Evolutionary conservation across 2,888 invertebrate species (phyloP).

Genomic region (Chironomus tentans): DNA sequence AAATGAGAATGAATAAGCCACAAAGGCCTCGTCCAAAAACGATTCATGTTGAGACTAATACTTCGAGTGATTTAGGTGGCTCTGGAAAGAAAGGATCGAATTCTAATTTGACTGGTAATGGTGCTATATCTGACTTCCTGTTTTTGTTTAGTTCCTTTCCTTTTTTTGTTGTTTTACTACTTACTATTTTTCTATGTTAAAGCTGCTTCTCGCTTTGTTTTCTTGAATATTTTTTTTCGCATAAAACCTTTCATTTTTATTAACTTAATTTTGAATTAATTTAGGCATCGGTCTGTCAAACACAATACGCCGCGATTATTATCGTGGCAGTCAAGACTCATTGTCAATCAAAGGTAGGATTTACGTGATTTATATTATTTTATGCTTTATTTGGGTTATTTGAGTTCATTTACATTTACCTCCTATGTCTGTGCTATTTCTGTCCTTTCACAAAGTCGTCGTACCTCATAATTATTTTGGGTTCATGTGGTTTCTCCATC

Average conservation of each 20-base stretch:
- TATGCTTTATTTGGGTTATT: no score
- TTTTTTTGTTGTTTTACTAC: conserved; percentile 28
- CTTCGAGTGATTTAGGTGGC: conserved; percentile 54
- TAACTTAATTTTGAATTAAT: conserved; percentile 27
- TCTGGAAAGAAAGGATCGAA: conserved; percentile 72
- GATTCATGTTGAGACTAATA: conserved; percentile 77
- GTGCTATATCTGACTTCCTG: not conserved
- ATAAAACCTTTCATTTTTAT: conserved; percentile 29
- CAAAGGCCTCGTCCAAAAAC: conserved; percentile 78
- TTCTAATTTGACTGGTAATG: conserved; percentile 71
- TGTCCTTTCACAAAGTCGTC: no score
- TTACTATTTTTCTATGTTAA: conserved; percentile 27
- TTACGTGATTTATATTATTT: conserved; percentile 30
- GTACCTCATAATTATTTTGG: not conserved
- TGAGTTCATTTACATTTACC: no score
- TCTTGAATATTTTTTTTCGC: conserved; percentile 31
- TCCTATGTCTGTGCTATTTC: not conserved
- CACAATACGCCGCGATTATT: conserved; percentile 80
- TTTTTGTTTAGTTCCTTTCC: conserved; percentile 1
- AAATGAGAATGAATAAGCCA: conserved; percentile 55
- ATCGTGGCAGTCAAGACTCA: conserved; percentile 85
- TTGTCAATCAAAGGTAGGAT: conserved; percentile 68
- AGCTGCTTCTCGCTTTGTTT: conserved; percentile 27
- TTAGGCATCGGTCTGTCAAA: conserved; percentile 43
- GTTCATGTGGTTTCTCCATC: no score